phyloP scores from a whole-genome alignment of 2,797 vertebrate species.

The Sebastes iracundus region DNA sequence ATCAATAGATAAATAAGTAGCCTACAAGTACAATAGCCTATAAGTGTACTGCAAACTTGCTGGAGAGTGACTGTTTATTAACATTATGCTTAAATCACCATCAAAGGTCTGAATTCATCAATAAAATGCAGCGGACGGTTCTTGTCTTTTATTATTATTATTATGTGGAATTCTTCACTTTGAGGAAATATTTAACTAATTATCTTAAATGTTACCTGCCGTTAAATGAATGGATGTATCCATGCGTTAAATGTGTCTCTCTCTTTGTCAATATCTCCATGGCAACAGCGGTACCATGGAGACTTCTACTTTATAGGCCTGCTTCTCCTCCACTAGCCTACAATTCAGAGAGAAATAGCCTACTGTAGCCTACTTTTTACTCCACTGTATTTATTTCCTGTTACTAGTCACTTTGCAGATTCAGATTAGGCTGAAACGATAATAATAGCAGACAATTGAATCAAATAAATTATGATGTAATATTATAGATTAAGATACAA shows the following conservation, averaged over 20 bases:
- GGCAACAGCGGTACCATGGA: conserved; percentile 69
- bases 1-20: background rate
- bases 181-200: background rate
- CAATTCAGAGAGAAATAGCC: too few relatives aligned
- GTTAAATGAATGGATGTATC: too few relatives aligned
- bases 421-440: too few relatives aligned
- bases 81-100: background rate
- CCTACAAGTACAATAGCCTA: background rate
- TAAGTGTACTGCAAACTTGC: background rate
- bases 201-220: background rate
- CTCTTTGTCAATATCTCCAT: conserved; percentile 38
- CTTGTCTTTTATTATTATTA: background rate
- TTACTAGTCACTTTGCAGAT: too few relatives aligned
- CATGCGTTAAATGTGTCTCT: background rate
- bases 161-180: background rate
- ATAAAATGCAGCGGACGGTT: background rate
- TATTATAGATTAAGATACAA: background rate
- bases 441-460: rapidly evolving
- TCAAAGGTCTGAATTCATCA: background rate
- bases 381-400: background rate
- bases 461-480: background rate
- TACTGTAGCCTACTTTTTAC: background rate
- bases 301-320: background rate
- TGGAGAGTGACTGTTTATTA: background rate
- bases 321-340: too few relatives aligned